Percentiles rank a stretch among this genome's conserved stretches.
Conservation (phyloP, 2,888 invertebrate genomes). For the Plebejus melissa region DNA sequence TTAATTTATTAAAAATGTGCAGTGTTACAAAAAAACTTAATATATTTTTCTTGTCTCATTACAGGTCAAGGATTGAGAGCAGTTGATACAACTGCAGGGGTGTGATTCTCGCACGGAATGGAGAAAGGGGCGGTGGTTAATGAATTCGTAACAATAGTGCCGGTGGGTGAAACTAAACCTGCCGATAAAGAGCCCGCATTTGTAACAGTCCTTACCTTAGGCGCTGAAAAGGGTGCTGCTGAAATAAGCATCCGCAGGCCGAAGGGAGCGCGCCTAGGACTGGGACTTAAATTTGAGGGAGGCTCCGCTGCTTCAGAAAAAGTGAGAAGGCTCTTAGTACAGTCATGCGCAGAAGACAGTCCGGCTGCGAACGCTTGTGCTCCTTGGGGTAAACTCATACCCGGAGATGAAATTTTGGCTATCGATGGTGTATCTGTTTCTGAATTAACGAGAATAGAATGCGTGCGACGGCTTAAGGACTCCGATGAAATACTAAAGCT, state of each 20-base stretch:
- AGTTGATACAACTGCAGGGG: slow-evolving; percentile 49
- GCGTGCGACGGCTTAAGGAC: slow-evolving; percentile 90
- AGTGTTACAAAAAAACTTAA: background rate
- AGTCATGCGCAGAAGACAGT: slow-evolving; percentile 92
- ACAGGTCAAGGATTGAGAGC: slow-evolving; percentile 61
- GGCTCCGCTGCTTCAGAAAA: slow-evolving; percentile 89
- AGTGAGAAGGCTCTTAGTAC: slow-evolving; percentile 90
- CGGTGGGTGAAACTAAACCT: slow-evolving; percentile 73
- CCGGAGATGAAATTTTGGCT: slow-evolving; percentile 93
- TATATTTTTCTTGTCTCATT: slow-evolving; percentile 56
- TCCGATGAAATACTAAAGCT: slow-evolving; percentile 90
- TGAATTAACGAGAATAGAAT: slow-evolving; percentile 90
- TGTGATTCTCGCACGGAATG: slow-evolving; percentile 66
- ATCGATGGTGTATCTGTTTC: slow-evolving; percentile 90
- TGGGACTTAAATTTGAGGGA: slow-evolving; percentile 95
- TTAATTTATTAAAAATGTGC: background rate
- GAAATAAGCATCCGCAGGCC: slow-evolving; percentile 90
- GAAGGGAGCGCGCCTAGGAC: slow-evolving; percentile 93
- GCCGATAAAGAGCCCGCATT: slow-evolving; percentile 62
- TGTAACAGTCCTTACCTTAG: slow-evolving; percentile 81
- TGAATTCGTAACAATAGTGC: slow-evolving; percentile 80
- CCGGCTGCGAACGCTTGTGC: slow-evolving; percentile 91
- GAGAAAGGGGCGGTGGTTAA: slow-evolving; percentile 68
- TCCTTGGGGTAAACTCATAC: slow-evolving; percentile 90
- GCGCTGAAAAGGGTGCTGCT: slow-evolving; percentile 78